phyloP scores from a whole-genome alignment of 2,888 invertebrate species.

The Tetragonula carbonaria region DNA sequence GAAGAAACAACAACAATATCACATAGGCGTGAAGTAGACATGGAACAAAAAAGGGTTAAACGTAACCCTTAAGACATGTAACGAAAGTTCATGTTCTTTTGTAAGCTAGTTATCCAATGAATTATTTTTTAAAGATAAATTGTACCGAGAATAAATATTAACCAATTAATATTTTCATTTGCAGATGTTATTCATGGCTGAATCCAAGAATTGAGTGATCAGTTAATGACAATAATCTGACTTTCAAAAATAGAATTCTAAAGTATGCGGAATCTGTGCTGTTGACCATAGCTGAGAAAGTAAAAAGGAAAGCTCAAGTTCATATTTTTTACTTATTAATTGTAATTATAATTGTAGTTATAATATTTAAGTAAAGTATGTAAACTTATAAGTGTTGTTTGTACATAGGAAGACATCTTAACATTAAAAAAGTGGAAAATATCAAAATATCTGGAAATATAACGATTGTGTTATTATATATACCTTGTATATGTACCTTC shows the following conservation, averaged over 20 bases:
- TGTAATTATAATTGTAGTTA: neutral
- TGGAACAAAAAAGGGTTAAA: neutral
- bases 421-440: neutral
- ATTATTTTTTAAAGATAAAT: neutral
- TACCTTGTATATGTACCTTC: too few relatives aligned
- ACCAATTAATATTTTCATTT: conserved; percentile 40
- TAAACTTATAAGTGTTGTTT: neutral
- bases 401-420: neutral
- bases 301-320: neutral
- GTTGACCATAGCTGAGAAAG: neutral
- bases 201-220: neutral
- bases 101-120: conserved; percentile 38
- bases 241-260: neutral
- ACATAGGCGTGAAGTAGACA: neutral
- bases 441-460: neutral
- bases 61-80: neutral
- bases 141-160: neutral
- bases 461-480: neutral
- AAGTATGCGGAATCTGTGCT: neutral
- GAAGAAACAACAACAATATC: neutral
- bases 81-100: conserved; percentile 26
- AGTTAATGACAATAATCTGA: neutral
- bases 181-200: conserved; percentile 22
- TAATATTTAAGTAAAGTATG: neutral
- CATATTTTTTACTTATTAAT: neutral